Evolutionary conservation across 2,113 vertebrate genomes (phyloP), one percentile per base, ranked within the genome.

Genomic region (Astur gentilis): DNA sequence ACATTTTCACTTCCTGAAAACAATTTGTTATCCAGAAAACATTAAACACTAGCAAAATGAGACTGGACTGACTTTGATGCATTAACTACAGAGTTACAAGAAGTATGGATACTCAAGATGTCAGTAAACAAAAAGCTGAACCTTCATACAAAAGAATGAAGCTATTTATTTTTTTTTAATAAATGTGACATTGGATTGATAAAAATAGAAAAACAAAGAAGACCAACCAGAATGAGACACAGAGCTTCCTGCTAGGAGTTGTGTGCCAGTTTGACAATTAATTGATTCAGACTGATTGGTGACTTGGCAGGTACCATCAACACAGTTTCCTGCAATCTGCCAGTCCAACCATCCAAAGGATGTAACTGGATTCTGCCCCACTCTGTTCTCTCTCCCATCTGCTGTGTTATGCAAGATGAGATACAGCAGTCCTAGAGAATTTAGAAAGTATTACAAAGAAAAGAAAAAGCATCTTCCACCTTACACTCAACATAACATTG

Each of bases 241-340:
- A 2, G 86, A 98, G 80, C 81, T 97, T 97, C 94, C 90, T 96
- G 81, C 83, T 89, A 83, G 57, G 94, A 97, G 79, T 3, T 83
- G 47, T 29, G 92, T 95, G 96, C 96, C 90, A 94, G 90, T 96
- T 94, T 97, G 96, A 97, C 95, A 97, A 93, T 95, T 96, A 96
- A 89, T 96, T 97, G 97, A 97, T 97, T 96, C 91, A 97, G 93
- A 96, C 82, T 95, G 96, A 97, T 97, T 92, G 88, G 92, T 97
- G 94, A 95, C 94, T 98, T 97, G 93, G 97, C 96, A 97, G 75
- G 95, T 97, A 95, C n/a, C 72, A 94, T 98, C 95, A 94, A 87
- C 96, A 89, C 95, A 97, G 87, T 97, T 97, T 72, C 72, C 91
- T 80, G 94, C 98, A 98, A 97, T 98, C 98, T 98, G 98, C 96